phyloP scores from a whole-genome alignment of 2,797 vertebrate species.

The Morus bassanus region DNA sequence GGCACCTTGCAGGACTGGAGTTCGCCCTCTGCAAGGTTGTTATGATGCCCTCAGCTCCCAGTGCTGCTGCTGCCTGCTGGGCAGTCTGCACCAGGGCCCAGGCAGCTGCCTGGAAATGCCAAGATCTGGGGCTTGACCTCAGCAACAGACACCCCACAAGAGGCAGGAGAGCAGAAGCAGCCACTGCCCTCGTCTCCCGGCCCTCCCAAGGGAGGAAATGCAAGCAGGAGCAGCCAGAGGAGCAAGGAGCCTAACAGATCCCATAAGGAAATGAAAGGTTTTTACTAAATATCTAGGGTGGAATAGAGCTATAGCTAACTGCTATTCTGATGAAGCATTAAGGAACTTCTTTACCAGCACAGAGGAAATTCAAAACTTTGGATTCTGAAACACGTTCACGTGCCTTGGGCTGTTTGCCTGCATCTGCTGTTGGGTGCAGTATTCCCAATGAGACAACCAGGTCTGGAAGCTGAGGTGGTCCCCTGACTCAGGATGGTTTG shows the following conservation, averaged over 20 bases:
- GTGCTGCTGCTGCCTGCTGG: too few relatives aligned
- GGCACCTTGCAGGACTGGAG: neutral
- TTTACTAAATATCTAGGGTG: neutral
- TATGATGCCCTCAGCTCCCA: neutral
- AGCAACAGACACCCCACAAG: neutral
- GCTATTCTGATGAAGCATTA: too few relatives aligned
- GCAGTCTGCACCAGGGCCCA: neutral
- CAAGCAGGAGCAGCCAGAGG: neutral
- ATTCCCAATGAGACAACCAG: neutral
- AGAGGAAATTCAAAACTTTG: neutral
- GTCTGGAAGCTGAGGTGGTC: neutral
- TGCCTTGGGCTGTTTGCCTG: accelerated
- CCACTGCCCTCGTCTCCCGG: neutral
- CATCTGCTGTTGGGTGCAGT: neutral
- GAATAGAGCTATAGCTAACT: neutral
- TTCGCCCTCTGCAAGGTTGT: too few relatives aligned
- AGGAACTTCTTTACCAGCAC: neutral
- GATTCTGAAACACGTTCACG: accelerated
- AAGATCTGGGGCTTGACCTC: neutral
- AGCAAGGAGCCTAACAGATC: neutral
- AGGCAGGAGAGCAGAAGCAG: neutral
- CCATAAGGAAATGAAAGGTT: too few relatives aligned
- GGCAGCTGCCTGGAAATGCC: neutral
- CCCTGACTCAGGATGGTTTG: neutral
- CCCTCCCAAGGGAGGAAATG: too few relatives aligned